Conservation (phyloP, 2,113 vertebrate genomes). For the Apodemus speciosus region DNA sequence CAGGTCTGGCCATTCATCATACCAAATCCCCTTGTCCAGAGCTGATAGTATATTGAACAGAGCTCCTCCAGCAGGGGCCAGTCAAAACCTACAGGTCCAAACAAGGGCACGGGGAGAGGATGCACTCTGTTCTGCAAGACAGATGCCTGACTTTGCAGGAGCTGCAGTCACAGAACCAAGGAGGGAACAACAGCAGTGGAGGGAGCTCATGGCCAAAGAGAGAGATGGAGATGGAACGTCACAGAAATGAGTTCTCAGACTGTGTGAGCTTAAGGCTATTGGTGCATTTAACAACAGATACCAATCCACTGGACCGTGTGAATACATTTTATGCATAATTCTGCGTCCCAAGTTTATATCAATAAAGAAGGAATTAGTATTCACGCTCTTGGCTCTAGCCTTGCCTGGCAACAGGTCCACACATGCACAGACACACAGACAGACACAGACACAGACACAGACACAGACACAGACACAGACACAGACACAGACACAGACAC, state of each 20-base stretch:
- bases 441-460: too few species aligned
- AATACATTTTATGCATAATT: background rate
- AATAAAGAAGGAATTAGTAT: background rate
- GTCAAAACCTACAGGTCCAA: background rate
- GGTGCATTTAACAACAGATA: background rate
- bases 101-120: background rate
- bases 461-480: background rate
- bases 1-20: background rate
- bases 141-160: background rate
- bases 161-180: background rate
- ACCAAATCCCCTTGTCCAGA: background rate
- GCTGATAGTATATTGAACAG: background rate
- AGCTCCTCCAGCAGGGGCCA: background rate
- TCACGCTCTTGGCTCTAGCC: background rate
- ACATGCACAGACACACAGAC: background rate
- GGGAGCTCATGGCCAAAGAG: background rate
- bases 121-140: background rate
- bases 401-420: background rate
- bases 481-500: too few species aligned
- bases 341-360: background rate
- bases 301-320: background rate
- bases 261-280: background rate
- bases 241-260: background rate
- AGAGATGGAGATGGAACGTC: background rate
- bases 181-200: background rate